Percentiles rank a stretch among this genome's conserved stretches.
These are phyloP conservation scores for Sycophaga agraensis DNA, from an alignment of 1,140 invertebrate species.

Conservation along the genomic window DNA sequence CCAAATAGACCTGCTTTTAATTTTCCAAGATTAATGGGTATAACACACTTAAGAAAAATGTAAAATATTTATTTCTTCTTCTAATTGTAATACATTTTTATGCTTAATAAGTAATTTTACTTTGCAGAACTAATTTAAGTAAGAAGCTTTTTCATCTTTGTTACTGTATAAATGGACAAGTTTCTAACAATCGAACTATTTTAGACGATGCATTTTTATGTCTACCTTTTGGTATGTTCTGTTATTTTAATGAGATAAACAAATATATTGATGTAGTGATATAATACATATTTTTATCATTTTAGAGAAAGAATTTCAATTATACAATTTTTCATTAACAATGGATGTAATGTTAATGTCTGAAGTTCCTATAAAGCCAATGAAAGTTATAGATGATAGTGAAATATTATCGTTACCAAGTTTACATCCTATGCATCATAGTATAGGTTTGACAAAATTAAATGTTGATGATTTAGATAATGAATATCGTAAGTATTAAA, in stretches of 20 bases:
- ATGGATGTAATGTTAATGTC: slow-evolving; percentile 69
- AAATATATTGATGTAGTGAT: too few species aligned
- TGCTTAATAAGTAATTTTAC: slow-evolving; percentile 3
- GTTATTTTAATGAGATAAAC: neutral
- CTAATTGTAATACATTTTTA: neutral
- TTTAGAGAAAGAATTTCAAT: slow-evolving; percentile 62
- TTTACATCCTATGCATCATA: slow-evolving; percentile 71
- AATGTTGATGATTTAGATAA: slow-evolving; percentile 67
- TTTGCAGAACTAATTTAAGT: slow-evolving; percentile 67
- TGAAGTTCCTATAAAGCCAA: slow-evolving; percentile 61
- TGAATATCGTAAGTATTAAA: slow-evolving; percentile 69
- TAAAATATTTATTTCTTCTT: slow-evolving; percentile 53
- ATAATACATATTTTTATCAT: slow-evolving; percentile 6
- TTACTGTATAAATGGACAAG: slow-evolving; percentile 63
- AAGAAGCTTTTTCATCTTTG: slow-evolving; percentile 72
- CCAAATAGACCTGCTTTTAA: slow-evolving; percentile 68
- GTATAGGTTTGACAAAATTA: slow-evolving; percentile 65
- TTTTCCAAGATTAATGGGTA: slow-evolving; percentile 72
- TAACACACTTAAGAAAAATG: slow-evolving; percentile 70
- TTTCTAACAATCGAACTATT: slow-evolving; percentile 60
- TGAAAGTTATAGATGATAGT: slow-evolving; percentile 49
- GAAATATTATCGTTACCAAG: slow-evolving; percentile 61
- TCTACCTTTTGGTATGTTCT: slow-evolving; percentile 34
- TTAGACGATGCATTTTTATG: slow-evolving; percentile 60
- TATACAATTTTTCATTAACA: slow-evolving; percentile 65